Evolutionary conservation across 2,888 invertebrate genomes (phyloP).

Genomic region (Dione vanillae): DNA sequence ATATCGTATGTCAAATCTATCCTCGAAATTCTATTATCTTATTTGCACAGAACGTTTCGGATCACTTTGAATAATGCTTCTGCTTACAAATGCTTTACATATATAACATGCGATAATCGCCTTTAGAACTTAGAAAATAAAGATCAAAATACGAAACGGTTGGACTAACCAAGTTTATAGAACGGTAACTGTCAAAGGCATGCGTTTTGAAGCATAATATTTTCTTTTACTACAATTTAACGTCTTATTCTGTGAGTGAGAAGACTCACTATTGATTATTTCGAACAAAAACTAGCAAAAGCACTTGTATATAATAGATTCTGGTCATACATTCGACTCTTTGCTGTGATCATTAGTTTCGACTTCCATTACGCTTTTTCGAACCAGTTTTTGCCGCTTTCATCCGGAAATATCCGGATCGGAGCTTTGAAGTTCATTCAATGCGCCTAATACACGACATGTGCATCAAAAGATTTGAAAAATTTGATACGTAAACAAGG

Average conservation of each 20-base stretch:
- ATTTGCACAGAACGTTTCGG: conserved; percentile 58
- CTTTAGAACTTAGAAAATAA: conserved; percentile 39
- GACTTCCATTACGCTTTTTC: conserved; percentile 58
- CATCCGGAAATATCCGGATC: conserved; percentile 61
- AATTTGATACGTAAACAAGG: conserved; percentile 13
- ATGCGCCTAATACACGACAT: conserved; percentile 29
- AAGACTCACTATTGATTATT: conserved; percentile 46
- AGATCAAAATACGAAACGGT: conserved; percentile 32
- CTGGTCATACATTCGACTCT: conserved; percentile 42
- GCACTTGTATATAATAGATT: conserved; percentile 42
- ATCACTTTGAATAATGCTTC: conserved; percentile 56
- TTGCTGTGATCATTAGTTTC: conserved; percentile 61
- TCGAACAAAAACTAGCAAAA: conserved; percentile 35
- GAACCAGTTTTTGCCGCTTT: conserved; percentile 59
- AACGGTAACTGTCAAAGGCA: conserved; percentile 63
- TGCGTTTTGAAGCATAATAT: conserved; percentile 51
- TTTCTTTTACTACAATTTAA: conserved; percentile 36
- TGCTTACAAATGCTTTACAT: conserved; percentile 30
- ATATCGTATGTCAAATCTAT: conserved; percentile 51
- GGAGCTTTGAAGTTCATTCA: conserved; percentile 44
- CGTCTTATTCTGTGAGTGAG: conserved; percentile 29
- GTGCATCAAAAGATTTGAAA: conserved; percentile 35
- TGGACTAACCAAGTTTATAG: conserved; percentile 50
- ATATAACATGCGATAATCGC: conserved; percentile 32
- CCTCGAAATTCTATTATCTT: conserved; percentile 64